phyloP scores from a whole-genome alignment of 64 coral and sea anemone species.

The Montipora capricornis region DNA sequence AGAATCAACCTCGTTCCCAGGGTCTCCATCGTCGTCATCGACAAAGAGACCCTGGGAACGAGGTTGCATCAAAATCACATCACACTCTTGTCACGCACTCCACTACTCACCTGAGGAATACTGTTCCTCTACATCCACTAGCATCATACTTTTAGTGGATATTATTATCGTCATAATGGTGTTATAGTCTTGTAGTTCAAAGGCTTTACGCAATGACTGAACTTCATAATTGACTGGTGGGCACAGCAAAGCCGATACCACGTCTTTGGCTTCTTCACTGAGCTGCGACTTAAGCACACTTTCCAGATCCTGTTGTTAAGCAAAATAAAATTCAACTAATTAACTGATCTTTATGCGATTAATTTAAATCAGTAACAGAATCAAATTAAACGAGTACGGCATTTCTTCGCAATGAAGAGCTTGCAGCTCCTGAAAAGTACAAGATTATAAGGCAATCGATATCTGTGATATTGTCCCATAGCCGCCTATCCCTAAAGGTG shows the following conservation, averaged over 20 bases:
- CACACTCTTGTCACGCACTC: neutral
- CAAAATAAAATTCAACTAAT: neutral
- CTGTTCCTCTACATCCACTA: conserved; percentile 29
- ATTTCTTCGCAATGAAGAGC: too few relatives aligned
- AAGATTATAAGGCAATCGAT: too few relatives aligned
- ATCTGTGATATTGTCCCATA: too few relatives aligned
- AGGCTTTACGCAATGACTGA: conserved; percentile 56
- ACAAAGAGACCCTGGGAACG: too few relatives aligned
- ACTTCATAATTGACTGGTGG: conserved; percentile 46
- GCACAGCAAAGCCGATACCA: conserved; percentile 41
- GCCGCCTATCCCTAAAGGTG: too few relatives aligned
- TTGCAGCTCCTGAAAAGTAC: too few relatives aligned
- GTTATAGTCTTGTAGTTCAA: conserved; percentile 50
- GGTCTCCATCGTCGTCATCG: too few relatives aligned
- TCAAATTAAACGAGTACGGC: too few relatives aligned
- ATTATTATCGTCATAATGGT: conserved; percentile 53
- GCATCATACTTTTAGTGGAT: conserved; percentile 42
- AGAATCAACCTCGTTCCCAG: too few relatives aligned
- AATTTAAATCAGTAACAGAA: too few relatives aligned
- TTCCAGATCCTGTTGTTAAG: conserved; percentile 27
- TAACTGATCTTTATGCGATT: too few relatives aligned
- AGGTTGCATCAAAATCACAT: too few relatives aligned
- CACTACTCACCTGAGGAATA: conserved; percentile 20
- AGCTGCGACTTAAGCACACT: conserved; percentile 43
- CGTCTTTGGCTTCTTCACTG: conserved; percentile 29